phyloP scores from a whole-genome alignment of 2,797 vertebrate genomes.

The Ctenochaetus hawaiiensis region DNA sequence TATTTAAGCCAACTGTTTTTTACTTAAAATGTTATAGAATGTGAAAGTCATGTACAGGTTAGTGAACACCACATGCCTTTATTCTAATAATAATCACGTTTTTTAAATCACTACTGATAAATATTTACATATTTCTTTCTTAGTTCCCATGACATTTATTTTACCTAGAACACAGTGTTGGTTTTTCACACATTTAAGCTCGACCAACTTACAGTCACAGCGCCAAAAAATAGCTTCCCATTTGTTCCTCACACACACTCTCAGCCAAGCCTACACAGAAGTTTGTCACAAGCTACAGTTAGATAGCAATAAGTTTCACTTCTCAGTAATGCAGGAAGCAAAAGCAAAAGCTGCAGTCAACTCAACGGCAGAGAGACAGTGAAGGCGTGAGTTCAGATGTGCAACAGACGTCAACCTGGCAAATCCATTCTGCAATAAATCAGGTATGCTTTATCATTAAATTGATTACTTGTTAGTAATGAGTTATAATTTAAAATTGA shows the following conservation, averaged over 20 bases:
- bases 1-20: background rate
- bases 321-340: conserved; percentile 46
- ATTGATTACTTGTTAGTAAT: background rate
- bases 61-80: background rate
- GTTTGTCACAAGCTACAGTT: background rate
- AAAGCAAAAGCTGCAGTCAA: background rate
- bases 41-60: background rate
- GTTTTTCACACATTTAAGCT: background rate
- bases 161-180: background rate
- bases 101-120: background rate
- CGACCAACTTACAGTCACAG: background rate
- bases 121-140: background rate
- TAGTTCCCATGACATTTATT: too few relatives aligned
- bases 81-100: conserved; percentile 23
- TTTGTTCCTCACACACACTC: conserved; percentile 1
- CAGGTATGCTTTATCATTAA: conserved; percentile 31
- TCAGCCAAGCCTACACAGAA: background rate
- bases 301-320: conserved; percentile 62
- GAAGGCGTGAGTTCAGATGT: background rate
- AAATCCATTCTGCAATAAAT: background rate
- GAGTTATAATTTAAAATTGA: background rate
- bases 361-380: background rate
- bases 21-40: background rate
- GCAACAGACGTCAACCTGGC: background rate
- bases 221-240: background rate